Percentiles rank a stretch among this genome's conserved stretches.
These are phyloP conservation scores for Cactoblastis cactorum DNA, from an alignment of 2,888 invertebrate genomes.

Conservation along the genomic window DNA sequence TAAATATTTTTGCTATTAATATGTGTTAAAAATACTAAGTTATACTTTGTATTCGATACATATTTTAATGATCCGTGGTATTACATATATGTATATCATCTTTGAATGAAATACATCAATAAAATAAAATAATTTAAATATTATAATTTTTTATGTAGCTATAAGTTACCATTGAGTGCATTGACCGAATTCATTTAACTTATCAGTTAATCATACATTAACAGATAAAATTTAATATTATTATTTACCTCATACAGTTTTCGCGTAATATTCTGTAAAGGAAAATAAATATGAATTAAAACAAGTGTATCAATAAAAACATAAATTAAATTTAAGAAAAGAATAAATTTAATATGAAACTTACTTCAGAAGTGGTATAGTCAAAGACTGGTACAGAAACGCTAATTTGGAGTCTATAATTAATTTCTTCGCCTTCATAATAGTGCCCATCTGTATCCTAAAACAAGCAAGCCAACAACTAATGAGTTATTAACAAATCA, in stretches of 20 bases:
- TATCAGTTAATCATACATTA: neutral
- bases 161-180: too few species aligned
- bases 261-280: conserved; percentile 64
- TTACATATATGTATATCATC: too few species aligned
- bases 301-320: neutral
- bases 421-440: conserved; percentile 58
- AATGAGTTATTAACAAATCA: too few species aligned
- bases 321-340: too few species aligned
- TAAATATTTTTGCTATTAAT: conserved; percentile 5
- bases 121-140: too few species aligned
- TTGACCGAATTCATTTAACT: too few species aligned
- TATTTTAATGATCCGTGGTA: too few species aligned
- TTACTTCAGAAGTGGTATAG: conserved; percentile 52
- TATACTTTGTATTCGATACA: too few species aligned
- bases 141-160: too few species aligned
- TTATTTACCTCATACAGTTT: conserved; percentile 49
- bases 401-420: conserved; percentile 62
- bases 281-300: conserved; percentile 22
- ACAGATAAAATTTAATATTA: neutral
- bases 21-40: too few species aligned
- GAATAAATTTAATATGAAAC: conserved; percentile 8
- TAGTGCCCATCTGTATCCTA: conserved; percentile 61
- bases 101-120: too few species aligned
- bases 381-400: conserved; percentile 69
- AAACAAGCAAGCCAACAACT: conserved; percentile 18